Conservation (phyloP, 23 tunicate species). For the Phallusia fumigata region DNA sequence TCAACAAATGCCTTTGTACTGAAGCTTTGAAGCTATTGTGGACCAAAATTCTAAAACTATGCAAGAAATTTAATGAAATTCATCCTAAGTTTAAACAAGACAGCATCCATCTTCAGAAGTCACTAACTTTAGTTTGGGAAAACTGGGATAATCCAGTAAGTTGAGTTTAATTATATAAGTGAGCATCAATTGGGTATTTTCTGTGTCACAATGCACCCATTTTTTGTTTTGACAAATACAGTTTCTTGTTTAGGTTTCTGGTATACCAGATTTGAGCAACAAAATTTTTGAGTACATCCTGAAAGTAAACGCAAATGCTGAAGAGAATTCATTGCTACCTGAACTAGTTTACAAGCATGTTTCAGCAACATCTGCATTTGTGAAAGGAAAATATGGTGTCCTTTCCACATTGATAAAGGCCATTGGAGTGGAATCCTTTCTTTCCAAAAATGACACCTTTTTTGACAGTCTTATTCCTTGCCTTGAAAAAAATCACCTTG, state of each 20-base stretch:
- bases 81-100: neutral
- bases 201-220: no score
- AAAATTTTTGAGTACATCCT: neutral
- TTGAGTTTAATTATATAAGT: neutral
- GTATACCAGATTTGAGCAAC: neutral
- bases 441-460: neutral
- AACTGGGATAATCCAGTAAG: conserved; percentile 44
- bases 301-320: neutral
- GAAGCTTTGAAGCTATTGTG: neutral
- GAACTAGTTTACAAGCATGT: conserved; percentile 23
- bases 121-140: conserved; percentile 21
- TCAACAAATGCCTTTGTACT: neutral
- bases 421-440: conserved; percentile 20
- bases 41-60: neutral
- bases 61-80: neutral
- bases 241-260: neutral
- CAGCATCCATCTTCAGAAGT: neutral
- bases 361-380: conserved; percentile 26
- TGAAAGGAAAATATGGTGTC: conserved; percentile 66
- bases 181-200: no score
- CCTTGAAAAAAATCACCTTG: neutral
- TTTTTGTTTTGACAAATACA: neutral
- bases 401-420: conserved; percentile 28
- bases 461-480: neutral
- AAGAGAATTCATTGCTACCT: neutral